These are phyloP conservation scores for Hydrotaea cyrtoneurina DNA, from an alignment of 2,888 invertebrate genomes.

Conservation along the genomic window DNA sequence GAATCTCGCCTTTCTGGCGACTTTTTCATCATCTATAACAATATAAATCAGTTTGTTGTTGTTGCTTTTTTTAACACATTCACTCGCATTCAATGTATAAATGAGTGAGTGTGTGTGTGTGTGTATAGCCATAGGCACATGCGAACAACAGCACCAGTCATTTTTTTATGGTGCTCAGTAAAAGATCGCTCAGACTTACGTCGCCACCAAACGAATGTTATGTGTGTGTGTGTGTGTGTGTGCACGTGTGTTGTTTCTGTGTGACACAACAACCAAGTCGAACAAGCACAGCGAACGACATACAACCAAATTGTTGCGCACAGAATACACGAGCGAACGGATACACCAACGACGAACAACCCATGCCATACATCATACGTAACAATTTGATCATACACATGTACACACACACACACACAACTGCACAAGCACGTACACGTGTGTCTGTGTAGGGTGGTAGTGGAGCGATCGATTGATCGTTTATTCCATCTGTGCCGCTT, in stretches of 20 bases:
- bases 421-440: not conserved
- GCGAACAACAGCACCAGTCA: conserved; percentile 19
- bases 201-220: conserved; percentile 48
- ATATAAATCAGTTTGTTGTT: conserved; percentile 42
- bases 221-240: not conserved
- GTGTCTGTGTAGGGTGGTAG: not conserved
- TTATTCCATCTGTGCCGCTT: conserved; percentile 14
- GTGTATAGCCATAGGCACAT: not conserved
- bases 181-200: conserved; percentile 66
- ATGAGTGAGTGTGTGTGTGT: not conserved
- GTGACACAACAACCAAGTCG: no score
- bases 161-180: conserved; percentile 53
- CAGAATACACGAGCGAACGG: no score
- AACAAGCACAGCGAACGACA: no score
- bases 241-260: no score
- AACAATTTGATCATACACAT: not conserved
- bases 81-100: conserved; percentile 1
- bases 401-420: not conserved
- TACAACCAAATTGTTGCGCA: no score
- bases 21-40: conserved; percentile 60
- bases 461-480: conserved; percentile 5
- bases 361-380: not conserved
- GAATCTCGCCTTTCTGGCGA: conserved; percentile 66
- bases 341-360: not conserved
- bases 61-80: conserved; percentile 46